These are phyloP conservation scores for Mythimna loreyi DNA, from an alignment of 2,888 invertebrate genomes.

Conservation along the genomic window DNA sequence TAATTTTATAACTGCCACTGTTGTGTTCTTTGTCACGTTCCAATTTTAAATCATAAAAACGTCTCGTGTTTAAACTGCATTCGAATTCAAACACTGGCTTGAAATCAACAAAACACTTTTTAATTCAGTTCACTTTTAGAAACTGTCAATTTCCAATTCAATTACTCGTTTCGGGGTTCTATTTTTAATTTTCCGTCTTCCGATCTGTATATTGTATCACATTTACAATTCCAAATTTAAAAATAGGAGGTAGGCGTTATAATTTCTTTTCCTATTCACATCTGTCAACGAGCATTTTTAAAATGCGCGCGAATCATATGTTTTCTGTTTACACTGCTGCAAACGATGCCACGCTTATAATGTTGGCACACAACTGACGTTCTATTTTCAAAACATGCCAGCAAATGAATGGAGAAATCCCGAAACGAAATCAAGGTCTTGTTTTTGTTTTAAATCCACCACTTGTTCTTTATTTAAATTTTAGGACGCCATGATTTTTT, in stretches of 20 bases:
- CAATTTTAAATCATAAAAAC: neutral
- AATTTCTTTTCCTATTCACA: conserved; percentile 4
- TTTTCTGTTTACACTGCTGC: conserved; percentile 72
- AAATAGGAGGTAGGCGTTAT: conserved; percentile 5
- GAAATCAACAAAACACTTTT: neutral
- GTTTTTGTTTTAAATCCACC: conserved; percentile 36
- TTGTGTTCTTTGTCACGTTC: conserved; percentile 16
- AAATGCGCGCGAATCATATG: conserved; percentile 66
- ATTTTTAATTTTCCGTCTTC: neutral
- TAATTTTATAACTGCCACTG: conserved; percentile 14
- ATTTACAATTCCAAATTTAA: neutral
- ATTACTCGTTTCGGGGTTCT: neutral
- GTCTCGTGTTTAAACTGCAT: conserved; percentile 4
- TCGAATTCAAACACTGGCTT: neutral
- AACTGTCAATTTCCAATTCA: neutral
- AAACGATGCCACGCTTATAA: conserved; percentile 54
- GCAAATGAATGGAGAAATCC: conserved; percentile 51
- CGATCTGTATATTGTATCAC: neutral
- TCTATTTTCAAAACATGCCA: conserved; percentile 76
- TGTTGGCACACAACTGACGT: conserved; percentile 68
- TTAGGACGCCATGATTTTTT: neutral
- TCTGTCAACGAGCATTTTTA: conserved; percentile 20
- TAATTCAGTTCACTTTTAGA: neutral
- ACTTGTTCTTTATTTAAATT: conserved; percentile 21
- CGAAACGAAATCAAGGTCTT: conserved; percentile 65